Evolutionary conservation across 2,888 invertebrate species (phyloP), one percentile per base, ranked within the genome.

Genomic region (Epistrophe eligans): DNA sequence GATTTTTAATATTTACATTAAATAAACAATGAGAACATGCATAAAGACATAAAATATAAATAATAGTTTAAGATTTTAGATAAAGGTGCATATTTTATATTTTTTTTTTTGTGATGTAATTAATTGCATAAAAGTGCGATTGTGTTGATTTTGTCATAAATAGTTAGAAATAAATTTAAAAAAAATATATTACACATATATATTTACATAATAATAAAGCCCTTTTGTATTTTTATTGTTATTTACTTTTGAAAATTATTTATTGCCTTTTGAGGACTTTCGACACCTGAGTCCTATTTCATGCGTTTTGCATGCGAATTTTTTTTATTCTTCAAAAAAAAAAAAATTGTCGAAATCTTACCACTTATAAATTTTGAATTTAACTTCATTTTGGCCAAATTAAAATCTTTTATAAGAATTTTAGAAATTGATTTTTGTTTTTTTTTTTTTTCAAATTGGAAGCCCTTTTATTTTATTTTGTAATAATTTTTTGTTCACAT

Each of bases 361-460:
- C 83, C 83, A 50, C 45, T 45, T 43, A 24, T 1, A 11, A 82
- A 72, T 52, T 72, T 82, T 72, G 58, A 19, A 43, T 50, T 45
- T 45, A 43, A 52, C 43, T 72, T 67, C 57, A 9, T 50, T 71
- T 72, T 58, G 72, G 62, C 82, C 82, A 66, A 77, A 82, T 81
- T 24, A 67, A 24, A 24, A 19, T 32, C 13, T 58, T 38, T 19
- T 19, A 19, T 40, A 40, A 13, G 1, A 40, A 28, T 9, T 55
- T 11, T 28, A 15, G 15, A 62, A 43, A 43, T n/a, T 24, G 43
- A 4, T 17, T 24, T 8, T 38, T 3, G 9, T 35, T 35, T 32
- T 7, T 32, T 32, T 6, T 5, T 32, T 32, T 32, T 32, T 5
- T 32, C 32, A 32, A 32, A 32, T 32, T 32, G 32, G 7, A 32